phyloP scores from a whole-genome alignment of 1,140 invertebrate species.

The Bombus confusus region DNA sequence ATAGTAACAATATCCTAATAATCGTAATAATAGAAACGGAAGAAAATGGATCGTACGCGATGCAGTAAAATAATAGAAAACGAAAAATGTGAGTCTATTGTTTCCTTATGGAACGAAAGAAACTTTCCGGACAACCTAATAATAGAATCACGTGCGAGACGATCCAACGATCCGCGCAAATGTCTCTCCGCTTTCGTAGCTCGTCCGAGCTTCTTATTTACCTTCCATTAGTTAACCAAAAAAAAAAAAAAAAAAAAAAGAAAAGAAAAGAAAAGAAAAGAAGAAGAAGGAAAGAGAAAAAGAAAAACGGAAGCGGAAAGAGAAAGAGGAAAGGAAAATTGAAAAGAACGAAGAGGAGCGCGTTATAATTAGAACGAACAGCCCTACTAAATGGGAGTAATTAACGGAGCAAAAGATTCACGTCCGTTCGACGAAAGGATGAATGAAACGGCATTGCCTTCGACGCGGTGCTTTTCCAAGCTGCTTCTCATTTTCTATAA shows the following conservation, averaged over 20 bases:
- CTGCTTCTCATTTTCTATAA: constrained; percentile 31
- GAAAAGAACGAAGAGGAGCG: not conserved
- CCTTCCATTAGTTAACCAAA: not conserved
- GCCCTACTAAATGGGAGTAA: not conserved
- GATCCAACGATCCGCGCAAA: too few relatives aligned
- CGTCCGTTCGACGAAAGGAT: constrained; percentile 24
- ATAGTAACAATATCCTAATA: too few relatives aligned
- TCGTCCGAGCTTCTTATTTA: not conserved
- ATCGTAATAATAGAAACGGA: too few relatives aligned
- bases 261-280: too few relatives aligned
- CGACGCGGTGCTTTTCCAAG: not conserved
- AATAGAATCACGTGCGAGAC: too few relatives aligned
- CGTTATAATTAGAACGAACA: constrained; percentile 19
- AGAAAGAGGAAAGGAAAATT: not conserved
- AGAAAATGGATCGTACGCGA: too few relatives aligned
- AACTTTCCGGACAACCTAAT: too few relatives aligned
- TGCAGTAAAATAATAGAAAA: too few relatives aligned
- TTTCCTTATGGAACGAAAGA: too few relatives aligned
- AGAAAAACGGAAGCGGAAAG: not conserved
- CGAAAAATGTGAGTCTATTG: too few relatives aligned
- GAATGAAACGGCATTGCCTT: not conserved
- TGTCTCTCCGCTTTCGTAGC: too few relatives aligned
- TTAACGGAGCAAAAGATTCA: constrained; percentile 39
- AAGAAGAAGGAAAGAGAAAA: not conserved
- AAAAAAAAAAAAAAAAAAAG: too few relatives aligned